Percentiles rank a stretch among this genome's conserved stretches.
Conservation (phyloP, 2,797 vertebrate species). For the Enteromius radiatus region DNA sequence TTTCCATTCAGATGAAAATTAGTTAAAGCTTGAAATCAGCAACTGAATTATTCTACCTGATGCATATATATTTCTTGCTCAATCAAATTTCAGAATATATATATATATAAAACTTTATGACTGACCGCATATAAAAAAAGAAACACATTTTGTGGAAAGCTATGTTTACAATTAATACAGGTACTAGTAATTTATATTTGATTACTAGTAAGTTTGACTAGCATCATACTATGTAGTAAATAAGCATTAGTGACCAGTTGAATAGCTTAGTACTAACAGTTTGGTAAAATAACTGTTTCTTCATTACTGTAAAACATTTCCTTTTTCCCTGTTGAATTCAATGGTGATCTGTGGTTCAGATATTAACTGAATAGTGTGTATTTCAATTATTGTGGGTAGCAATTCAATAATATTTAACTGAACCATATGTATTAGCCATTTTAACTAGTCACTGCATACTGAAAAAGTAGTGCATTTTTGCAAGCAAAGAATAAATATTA, state of each 20-base stretch:
- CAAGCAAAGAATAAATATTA: not conserved
- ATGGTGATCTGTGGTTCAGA: not conserved
- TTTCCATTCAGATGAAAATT: not conserved
- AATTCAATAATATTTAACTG: not conserved
- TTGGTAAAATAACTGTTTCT: not conserved
- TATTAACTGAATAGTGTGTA: not conserved
- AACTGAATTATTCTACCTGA: not conserved
- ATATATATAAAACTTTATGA: not conserved
- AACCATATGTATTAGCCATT: not conserved
- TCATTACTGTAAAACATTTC: not conserved
- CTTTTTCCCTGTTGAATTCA: not conserved
- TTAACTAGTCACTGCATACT: not conserved
- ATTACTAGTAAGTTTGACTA: not conserved
- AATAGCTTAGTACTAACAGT: not conserved
- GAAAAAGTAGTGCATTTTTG: not conserved
- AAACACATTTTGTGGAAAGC: not conserved
- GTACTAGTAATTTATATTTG: not conserved
- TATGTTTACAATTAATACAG: not conserved
- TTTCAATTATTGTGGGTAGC: not conserved
- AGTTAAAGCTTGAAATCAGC: not conserved
- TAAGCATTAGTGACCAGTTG: not conserved
- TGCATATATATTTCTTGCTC: not conserved
- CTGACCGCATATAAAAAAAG: not conserved
- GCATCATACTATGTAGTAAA: not conserved
- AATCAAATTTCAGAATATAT: not conserved